phyloP scores from a whole-genome alignment of 2,888 invertebrate species.

The Danaus chrysippus region DNA sequence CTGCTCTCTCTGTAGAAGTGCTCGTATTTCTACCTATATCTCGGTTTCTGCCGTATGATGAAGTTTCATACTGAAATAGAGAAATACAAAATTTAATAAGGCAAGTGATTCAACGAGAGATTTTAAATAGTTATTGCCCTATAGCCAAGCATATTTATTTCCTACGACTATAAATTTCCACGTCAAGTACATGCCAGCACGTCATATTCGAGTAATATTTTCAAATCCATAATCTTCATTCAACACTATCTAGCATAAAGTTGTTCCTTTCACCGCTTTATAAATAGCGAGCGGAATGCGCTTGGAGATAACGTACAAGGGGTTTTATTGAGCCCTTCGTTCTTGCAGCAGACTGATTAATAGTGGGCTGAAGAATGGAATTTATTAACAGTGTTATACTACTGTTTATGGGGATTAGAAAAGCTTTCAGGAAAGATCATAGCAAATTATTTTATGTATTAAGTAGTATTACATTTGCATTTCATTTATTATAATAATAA shows the following conservation, averaged over 20 bases:
- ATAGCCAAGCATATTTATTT: background rate
- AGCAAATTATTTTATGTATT: background rate
- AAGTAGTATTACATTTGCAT: background rate
- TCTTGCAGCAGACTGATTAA: slow-evolving; percentile 51
- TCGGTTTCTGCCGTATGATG: slow-evolving; percentile 61
- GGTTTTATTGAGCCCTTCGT: slow-evolving; percentile 55
- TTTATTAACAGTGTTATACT: slow-evolving; percentile 24
- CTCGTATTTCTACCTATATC: slow-evolving; percentile 50
- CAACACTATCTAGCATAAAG: slow-evolving; percentile 57
- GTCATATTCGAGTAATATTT: slow-evolving; percentile 21
- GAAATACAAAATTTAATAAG: slow-evolving; percentile 18
- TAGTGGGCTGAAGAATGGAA: slow-evolving; percentile 40
- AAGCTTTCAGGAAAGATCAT: background rate
- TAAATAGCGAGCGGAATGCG: slow-evolving; percentile 66
- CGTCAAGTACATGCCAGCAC: slow-evolving; percentile 12
- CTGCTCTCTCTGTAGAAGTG: slow-evolving; percentile 54
- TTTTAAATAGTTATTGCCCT: background rate
- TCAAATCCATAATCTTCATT: slow-evolving; percentile 50
- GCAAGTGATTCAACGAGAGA: no score
- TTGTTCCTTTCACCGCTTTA: slow-evolving; percentile 56
- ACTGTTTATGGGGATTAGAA: slow-evolving; percentile 20
- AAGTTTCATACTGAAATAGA: slow-evolving; percentile 66
- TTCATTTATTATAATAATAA: background rate
- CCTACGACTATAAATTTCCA: slow-evolving; percentile 6
- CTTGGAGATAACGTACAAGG: slow-evolving; percentile 47